A percentile compares a stretch with the other conserved stretches of the same genome.
These are phyloP conservation scores for Agrotis segetum DNA, from an alignment of 2,888 invertebrate species.

Conservation along the genomic window DNA sequence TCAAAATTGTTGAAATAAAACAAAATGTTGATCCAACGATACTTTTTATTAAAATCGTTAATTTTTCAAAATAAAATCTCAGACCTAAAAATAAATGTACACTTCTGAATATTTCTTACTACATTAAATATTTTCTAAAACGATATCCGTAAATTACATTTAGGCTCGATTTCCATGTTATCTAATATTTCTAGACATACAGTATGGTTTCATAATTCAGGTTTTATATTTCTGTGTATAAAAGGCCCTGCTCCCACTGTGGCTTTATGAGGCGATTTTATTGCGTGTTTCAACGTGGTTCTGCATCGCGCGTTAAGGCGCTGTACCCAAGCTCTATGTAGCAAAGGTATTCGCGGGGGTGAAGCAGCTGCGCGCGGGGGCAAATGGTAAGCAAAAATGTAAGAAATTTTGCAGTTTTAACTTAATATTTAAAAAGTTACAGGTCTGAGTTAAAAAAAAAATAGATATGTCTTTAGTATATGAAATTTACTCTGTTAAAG, in stretches of 20 bases:
- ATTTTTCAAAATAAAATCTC: conserved; percentile 71
- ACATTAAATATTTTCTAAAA: conserved; percentile 36
- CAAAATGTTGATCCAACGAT: conserved; percentile 59
- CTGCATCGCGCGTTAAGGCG: not conserved
- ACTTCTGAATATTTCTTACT: conserved; percentile 34
- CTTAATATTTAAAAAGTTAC: too few species aligned
- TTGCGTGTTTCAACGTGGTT: not conserved
- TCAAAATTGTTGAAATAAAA: conserved; percentile 35
- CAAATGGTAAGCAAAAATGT: too few species aligned
- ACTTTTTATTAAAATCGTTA: conserved; percentile 69
- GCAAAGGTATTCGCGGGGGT: too few species aligned
- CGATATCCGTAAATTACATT: conserved; percentile 46
- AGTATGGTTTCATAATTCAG: conserved; percentile 30
- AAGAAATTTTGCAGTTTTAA: too few species aligned
- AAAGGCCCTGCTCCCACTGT: not conserved
- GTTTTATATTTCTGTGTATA: conserved; percentile 27
- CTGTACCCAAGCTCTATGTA: too few species aligned
- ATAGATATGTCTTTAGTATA: too few species aligned
- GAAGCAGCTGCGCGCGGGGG: too few species aligned
- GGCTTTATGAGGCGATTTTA: not conserved
- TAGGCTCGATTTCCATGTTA: conserved; percentile 59
- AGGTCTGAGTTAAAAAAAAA: too few species aligned
- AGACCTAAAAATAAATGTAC: conserved; percentile 61
- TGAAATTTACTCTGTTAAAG: too few species aligned
- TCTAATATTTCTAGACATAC: conserved; percentile 39